A percentile compares a stretch with the other conserved stretches of the same genome.
These are phyloP conservation scores for Hylyphantes graminicola DNA, from an alignment of 1,140 invertebrate genomes.

Conservation along the genomic window DNA sequence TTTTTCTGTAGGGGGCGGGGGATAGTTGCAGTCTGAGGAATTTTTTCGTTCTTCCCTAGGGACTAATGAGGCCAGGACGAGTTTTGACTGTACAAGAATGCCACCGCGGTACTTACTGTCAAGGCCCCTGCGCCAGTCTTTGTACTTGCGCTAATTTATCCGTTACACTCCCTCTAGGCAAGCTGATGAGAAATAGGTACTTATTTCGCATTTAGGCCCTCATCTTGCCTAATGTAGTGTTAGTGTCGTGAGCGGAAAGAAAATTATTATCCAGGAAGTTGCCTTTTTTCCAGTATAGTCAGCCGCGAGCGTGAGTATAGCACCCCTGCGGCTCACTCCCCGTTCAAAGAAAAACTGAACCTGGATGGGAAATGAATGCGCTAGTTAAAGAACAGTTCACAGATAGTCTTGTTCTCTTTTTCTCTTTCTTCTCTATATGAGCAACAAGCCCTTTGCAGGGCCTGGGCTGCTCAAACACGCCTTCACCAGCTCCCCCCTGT, in stretches of 20 bases:
- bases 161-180: conserved; percentile 1
- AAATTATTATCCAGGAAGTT: conserved; percentile 33
- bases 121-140: conserved; percentile 15
- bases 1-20: no score
- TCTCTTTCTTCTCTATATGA: no score
- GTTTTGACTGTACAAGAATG: conserved; percentile 7
- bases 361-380: no score
- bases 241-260: conserved; percentile 20
- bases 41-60: not conserved
- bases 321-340: conserved; percentile 16
- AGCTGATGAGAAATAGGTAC: conserved; percentile 34
- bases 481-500: no score
- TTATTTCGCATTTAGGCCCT: not conserved
- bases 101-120: conserved; percentile 24
- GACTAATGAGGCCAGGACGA: conserved; percentile 9
- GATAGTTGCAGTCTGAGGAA: no score
- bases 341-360: not conserved
- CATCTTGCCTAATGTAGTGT: conserved; percentile 32
- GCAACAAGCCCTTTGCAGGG: no score
- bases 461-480: no score
- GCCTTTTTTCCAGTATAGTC: not conserved
- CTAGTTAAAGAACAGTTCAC: no score
- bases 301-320: conserved; percentile 19
- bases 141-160: conserved; percentile 21
- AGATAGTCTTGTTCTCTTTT: no score